Conservation (phyloP, 2,113 vertebrate genomes). For the Cyrtonyx montezumae region DNA sequence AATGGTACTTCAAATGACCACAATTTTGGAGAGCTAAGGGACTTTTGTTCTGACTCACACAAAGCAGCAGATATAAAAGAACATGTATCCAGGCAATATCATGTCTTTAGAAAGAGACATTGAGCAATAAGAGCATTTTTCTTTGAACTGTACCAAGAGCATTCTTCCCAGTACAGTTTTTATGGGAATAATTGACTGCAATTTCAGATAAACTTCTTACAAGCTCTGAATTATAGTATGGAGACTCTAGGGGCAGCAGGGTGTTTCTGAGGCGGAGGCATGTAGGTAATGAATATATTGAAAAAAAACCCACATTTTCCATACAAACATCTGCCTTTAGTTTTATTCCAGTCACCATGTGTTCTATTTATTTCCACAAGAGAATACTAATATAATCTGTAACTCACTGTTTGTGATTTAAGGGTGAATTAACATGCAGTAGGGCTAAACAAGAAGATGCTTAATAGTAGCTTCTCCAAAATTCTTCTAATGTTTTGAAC, state of each 20-base stretch:
- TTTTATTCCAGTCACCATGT: background rate
- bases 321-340: background rate
- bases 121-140: conserved; percentile 49
- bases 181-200: conserved; percentile 4
- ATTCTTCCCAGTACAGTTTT: conserved; percentile 1
- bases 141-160: background rate
- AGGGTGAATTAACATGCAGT: conserved; percentile 35
- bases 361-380: background rate
- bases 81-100: background rate
- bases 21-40: background rate
- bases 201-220: conserved; percentile 29
- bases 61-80: conserved; percentile 32
- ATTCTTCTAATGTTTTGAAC: conserved; percentile 23
- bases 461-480: conserved; percentile 23
- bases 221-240: background rate
- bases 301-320: background rate
- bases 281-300: background rate
- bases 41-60: conserved; percentile 15
- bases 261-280: background rate
- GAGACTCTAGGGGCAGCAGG: background rate
- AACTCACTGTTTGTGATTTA: background rate
- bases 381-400: background rate
- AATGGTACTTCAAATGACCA: background rate
- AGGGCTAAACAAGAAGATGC: background rate
- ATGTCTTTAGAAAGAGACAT: conserved; percentile 33